Percentiles rank a stretch among this genome's conserved stretches.
Evolutionary conservation across 1,140 invertebrate genomes (phyloP).

Genomic region (Drosophila ogumai): DNA sequence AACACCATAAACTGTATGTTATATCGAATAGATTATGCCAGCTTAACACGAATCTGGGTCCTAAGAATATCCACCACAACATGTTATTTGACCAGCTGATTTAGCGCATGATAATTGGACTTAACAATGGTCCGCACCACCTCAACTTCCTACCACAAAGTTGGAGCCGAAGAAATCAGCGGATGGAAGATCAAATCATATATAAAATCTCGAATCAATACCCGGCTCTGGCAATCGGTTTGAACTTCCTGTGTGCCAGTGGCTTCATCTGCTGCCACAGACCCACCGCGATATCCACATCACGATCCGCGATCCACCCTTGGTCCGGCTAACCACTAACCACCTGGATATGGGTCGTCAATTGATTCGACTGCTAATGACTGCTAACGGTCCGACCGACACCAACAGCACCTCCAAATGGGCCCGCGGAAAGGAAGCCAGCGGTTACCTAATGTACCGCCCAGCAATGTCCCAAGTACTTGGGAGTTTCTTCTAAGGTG

Average conservation of each 20-base stretch:
- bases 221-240: slow-evolving; percentile 51
- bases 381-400: slow-evolving; percentile 75
- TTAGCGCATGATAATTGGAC: slow-evolving; percentile 1
- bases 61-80: neutral
- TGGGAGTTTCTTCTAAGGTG: slow-evolving; percentile 21
- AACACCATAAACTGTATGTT: neutral
- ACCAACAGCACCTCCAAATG: slow-evolving; percentile 54
- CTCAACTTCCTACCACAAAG: slow-evolving; percentile 9
- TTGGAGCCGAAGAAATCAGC: slow-evolving; percentile 5
- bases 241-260: slow-evolving; percentile 69
- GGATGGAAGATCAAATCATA: slow-evolving; percentile 18
- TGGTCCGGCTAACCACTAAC: slow-evolving; percentile 27
- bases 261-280: slow-evolving; percentile 24
- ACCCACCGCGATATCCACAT: slow-evolving; percentile 14
- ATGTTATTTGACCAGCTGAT: neutral
- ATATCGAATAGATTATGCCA: neutral
- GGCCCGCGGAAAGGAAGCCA: slow-evolving; percentile 59
- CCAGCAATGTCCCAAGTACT: slow-evolving; percentile 28
- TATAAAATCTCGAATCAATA: slow-evolving; percentile 28
- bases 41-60: neutral
- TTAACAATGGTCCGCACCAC: neutral
- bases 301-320: slow-evolving; percentile 16
- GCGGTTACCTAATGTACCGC: slow-evolving; percentile 65
- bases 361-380: slow-evolving; percentile 80
- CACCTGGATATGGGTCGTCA: slow-evolving; percentile 76